Base-by-base conservation (phyloP, 2,888 invertebrate species). In the Erebia palarica region DNA sequence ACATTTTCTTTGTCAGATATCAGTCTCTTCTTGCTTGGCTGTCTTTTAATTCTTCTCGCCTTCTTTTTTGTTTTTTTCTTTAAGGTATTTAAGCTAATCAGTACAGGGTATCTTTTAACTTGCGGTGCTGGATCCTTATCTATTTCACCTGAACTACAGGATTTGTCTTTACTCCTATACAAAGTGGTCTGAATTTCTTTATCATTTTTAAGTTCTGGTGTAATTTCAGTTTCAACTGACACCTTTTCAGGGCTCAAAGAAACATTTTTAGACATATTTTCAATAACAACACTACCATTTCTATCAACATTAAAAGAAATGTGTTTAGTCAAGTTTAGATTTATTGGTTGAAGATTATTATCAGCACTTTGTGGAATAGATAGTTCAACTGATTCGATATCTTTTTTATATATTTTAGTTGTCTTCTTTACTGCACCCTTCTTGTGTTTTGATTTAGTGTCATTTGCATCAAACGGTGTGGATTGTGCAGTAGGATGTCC, bases 401-500 rank as follows among this genome's bases (percentile, higher is more conserved):
- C 93, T 78, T 84, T 91, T 70, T 89, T 87, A 73, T 86, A 84
- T 53, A 92, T 82, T 77, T 84, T 91, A n/a, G 89, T 89, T 5
- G 81, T 84, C 83, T 88, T 92, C 73, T 84, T 89, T 14, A 80
- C 75, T 13, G 79, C 70, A 16, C 82, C 82, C 78, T 88, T 91
- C 78, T 85, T 90, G 21, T 63, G 70, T 81, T 89, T 91, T 10
- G 73, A 49, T 79, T 86, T 88, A 58, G 57, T 73, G 7, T 88
- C 86, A 79, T 80, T 84, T 71, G 82, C 79, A 53, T 93, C 92
- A 72, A 89, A 68, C 47, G 94, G 94, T 55, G 94, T 94, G 8
- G 94, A 94, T 78, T 94, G 94, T 64, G 94, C 94, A 49, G 91
- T 91, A 4, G 94, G 94, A 7, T 80, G 73, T 5, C 94, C 94